Evolutionary conservation across 1,140 invertebrate genomes (phyloP), one percentile per base, ranked within the genome.

Genomic region (Dreissena rostriformis): DNA sequence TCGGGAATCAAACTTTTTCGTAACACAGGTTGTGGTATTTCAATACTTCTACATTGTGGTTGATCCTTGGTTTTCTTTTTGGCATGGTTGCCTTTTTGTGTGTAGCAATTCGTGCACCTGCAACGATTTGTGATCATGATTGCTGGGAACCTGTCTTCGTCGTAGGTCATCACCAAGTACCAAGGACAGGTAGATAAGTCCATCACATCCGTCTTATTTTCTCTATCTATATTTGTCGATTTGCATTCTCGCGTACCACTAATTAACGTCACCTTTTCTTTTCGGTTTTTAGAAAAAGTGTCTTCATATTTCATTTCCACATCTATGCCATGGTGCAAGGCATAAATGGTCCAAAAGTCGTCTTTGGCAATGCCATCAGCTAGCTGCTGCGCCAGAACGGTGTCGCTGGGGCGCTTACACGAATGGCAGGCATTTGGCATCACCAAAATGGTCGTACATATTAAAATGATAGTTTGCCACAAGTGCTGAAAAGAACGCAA

Each of bases 151-250:
- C 76, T 68, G 12, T 79, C 52, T n/a, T 67, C 29, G 49, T 79
- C 66, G 1, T 52, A 39, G 29, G 65, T 65, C 2, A 79, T 19
- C 28, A 79, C 66, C 5, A 67, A 39, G 22, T 68, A 79, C 76
- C 76, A 79, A 7, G 76, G 76, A 55, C 76, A 79, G 5, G 76
- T 79, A 4, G 29, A 67, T 24, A 61, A 28, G 15, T 61, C 53
- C 73, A 75, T 75, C 14, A 61, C 15, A 61, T 75, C 24, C 0
- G 17, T 53, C 26, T 29, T 39, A 2, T 22, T 12, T 29, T n/a
- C 63, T 19, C 19, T 57, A 12, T 57, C 12, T 57, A 12, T 57
- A 14, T 19, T 57, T 19, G n/a, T n/a, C n/a, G n/a, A n/a, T n/a
- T 57, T 57, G 53, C 53, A 57, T 19, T 57, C 19, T 19, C 53